Percentiles rank a stretch among this genome's conserved stretches.
phyloP scores from a whole-genome alignment of 1,140 invertebrate genomes.

The Lysiphlebus fabarum region DNA sequence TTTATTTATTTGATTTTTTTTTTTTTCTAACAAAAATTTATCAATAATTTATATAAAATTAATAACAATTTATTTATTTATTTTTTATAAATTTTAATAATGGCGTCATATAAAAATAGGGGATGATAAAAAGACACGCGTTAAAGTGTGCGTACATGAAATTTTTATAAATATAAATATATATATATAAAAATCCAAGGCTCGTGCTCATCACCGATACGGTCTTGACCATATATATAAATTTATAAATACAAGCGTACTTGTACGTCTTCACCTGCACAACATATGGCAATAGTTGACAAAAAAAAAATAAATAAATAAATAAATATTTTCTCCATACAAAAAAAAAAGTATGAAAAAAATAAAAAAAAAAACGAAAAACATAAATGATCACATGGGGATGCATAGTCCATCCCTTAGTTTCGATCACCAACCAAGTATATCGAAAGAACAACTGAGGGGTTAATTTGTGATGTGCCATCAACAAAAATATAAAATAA shows the following conservation, averaged over 20 bases:
- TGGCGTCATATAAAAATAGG: background rate
- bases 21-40: too few relatives aligned
- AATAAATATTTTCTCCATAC: background rate
- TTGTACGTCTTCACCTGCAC: conserved; percentile 18
- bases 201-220: conserved; percentile 16
- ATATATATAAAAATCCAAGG: background rate
- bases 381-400: conserved; percentile 9
- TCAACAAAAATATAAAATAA: background rate
- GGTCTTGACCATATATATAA: conserved; percentile 19
- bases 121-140: conserved; percentile 8
- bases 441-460: background rate
- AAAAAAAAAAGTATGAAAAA: conserved; percentile 9
- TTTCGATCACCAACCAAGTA: conserved; percentile 14
- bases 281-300: conserved; percentile 15
- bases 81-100: conserved; percentile 2
- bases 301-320: conserved; percentile 11
- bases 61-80: too few relatives aligned
- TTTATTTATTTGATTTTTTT: too few relatives aligned
- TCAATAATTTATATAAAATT: too few relatives aligned
- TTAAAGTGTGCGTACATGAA: background rate
- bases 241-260: background rate
- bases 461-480: conserved; percentile 21
- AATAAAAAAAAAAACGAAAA: conserved; percentile 8
- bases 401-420: conserved; percentile 12
- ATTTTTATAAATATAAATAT: conserved; percentile 14